phyloP scores from a whole-genome alignment of 2,888 invertebrate genomes.

The Amiota communis region DNA sequence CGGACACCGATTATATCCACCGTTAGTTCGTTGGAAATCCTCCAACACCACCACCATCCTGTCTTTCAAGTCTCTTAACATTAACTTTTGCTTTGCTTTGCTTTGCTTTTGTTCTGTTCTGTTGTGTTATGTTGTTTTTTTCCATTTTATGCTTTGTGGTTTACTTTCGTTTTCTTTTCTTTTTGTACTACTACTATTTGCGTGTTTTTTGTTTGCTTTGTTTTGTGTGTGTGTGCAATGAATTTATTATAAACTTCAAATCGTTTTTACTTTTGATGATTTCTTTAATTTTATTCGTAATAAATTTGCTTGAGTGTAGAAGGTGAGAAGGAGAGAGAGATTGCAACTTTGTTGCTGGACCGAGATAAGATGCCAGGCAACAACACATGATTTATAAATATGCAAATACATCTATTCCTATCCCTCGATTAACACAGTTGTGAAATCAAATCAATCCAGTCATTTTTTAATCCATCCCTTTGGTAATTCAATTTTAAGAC shows the following conservation, averaged over 20 bases:
- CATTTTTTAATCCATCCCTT: too few species aligned
- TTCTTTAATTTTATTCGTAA: conserved; percentile 10
- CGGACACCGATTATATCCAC: not conserved
- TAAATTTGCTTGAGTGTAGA: conserved; percentile 3
- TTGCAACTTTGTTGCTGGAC: too few species aligned
- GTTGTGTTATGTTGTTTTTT: conserved; percentile 1
- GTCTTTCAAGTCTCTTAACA: not conserved
- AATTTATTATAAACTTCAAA: conserved; percentile 31
- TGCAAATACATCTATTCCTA: too few species aligned
- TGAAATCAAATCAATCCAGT: too few species aligned
- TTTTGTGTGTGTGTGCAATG: conserved; percentile 14
- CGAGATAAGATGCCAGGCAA: too few species aligned
- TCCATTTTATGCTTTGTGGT: conserved; percentile 12
- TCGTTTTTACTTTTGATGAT: too few species aligned
- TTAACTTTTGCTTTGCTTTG: not conserved
- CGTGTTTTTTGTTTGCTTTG: conserved; percentile 22
- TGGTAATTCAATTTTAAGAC: too few species aligned
- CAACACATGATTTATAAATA: too few species aligned
- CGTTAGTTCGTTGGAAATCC: conserved; percentile 11
- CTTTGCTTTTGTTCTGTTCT: conserved; percentile 9
- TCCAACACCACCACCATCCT: too few species aligned
- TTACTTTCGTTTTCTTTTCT: conserved; percentile 31
- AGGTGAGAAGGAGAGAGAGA: too few species aligned
- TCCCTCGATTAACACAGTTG: too few species aligned
- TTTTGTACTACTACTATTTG: conserved; percentile 19